phyloP scores from a whole-genome alignment of 2,888 invertebrate species.

The Anoncus sp. region DNA sequence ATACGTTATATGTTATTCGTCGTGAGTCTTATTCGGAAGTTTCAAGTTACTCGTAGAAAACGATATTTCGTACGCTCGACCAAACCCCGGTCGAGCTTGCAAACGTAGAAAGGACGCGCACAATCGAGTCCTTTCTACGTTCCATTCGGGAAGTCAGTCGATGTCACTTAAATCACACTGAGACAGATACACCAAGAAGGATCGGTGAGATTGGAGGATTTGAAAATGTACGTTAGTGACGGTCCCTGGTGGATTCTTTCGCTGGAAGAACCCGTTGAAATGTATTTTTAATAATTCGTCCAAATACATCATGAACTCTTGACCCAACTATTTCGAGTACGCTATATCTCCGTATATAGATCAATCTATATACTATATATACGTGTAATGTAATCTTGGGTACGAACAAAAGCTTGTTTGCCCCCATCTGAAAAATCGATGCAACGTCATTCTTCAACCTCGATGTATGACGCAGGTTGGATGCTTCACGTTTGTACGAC shows the following conservation, averaged over 20 bases:
- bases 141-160: constrained; percentile 5
- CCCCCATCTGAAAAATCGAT: neutral
- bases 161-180: constrained; percentile 20
- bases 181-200: neutral
- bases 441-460: neutral
- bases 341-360: too few species aligned
- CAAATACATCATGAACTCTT: constrained; percentile 56
- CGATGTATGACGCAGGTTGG: neutral
- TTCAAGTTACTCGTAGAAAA: constrained; percentile 6
- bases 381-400: neutral
- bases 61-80: constrained; percentile 27
- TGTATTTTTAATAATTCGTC: constrained; percentile 35
- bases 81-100: neutral
- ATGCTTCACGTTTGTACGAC: neutral
- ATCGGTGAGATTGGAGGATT: constrained; percentile 14
- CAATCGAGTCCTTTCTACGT: too few species aligned
- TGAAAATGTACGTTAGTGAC: constrained; percentile 19
- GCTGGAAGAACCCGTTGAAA: constrained; percentile 8
- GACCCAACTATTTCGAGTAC: constrained; percentile 37
- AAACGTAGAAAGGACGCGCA: constrained; percentile 10
- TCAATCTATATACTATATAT: neutral
- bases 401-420: neutral
- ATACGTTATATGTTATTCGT: constrained; percentile 31
- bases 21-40: neutral
- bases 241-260: constrained; percentile 1